phyloP scores from a whole-genome alignment of 2,888 invertebrate species.

The Hoplodrina blanda region DNA sequence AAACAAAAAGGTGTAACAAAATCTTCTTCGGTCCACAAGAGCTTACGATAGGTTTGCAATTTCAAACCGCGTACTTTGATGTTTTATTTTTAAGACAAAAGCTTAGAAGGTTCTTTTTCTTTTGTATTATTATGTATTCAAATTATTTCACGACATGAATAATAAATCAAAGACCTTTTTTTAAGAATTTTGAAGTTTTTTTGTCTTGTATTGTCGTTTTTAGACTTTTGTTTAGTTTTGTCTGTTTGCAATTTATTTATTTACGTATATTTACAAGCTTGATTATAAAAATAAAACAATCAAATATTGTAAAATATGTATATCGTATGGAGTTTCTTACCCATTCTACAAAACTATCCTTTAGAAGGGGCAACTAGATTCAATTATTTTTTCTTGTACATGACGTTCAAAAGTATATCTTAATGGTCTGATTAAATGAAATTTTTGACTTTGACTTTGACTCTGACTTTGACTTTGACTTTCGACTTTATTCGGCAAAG shows the following conservation, averaged over 20 bases:
- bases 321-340: too few species aligned
- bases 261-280: too few species aligned
- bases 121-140: slow-evolving; percentile 47
- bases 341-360: too few species aligned
- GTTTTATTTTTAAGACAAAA: slow-evolving; percentile 26
- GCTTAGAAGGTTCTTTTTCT: slow-evolving; percentile 8
- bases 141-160: slow-evolving; percentile 39
- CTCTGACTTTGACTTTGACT: too few species aligned
- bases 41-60: slow-evolving; percentile 41
- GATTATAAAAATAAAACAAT: too few species aligned
- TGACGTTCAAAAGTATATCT: too few species aligned
- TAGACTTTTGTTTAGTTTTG: not conserved
- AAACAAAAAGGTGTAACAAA: not conserved
- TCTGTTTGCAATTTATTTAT: slow-evolving; percentile 1
- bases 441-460: too few species aligned
- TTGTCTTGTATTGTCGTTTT: not conserved
- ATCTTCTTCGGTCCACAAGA: not conserved
- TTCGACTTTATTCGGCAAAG: too few species aligned
- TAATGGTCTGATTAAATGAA: too few species aligned
- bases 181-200: slow-evolving; percentile 14
- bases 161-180: slow-evolving; percentile 40
- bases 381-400: too few species aligned
- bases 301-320: too few species aligned
- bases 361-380: too few species aligned
- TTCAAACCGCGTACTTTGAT: slow-evolving; percentile 30